Conservation (phyloP, 2,888 invertebrate genomes). For the Phortica magna region DNA sequence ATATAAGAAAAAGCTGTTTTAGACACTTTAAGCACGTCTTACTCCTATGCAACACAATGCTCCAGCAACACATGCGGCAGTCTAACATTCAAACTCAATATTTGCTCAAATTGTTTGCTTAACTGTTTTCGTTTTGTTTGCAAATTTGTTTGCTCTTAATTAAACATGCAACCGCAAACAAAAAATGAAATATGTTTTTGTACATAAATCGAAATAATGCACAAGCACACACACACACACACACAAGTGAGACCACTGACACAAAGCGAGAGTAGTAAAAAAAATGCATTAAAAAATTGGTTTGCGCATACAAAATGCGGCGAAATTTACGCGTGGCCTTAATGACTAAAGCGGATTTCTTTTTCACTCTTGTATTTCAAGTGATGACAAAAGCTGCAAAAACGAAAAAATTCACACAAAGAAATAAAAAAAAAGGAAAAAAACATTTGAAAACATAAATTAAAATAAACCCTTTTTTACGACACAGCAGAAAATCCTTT, state of each 20-base stretch:
- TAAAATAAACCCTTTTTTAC: slow-evolving; percentile 56
- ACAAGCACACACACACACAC: neutral
- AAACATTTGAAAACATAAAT: slow-evolving; percentile 58
- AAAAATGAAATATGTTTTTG: neutral
- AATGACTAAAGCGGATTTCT: slow-evolving; percentile 63
- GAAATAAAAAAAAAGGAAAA: neutral
- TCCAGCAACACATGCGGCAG: too few relatives aligned
- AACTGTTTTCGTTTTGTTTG: too few relatives aligned
- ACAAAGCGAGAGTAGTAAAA: neutral
- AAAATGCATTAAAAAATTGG: slow-evolving; percentile 1
- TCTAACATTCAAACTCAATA: too few relatives aligned
- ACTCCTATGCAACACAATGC: too few relatives aligned
- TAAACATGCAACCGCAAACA: neutral
- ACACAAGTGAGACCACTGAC: neutral
- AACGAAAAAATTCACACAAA: too few relatives aligned
- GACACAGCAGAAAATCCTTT: neutral
- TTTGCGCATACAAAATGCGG: neutral
- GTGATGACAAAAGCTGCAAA: neutral
- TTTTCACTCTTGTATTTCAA: slow-evolving; percentile 21
- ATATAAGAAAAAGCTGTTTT: too few relatives aligned
- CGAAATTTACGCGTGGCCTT: slow-evolving; percentile 37
- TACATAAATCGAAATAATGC: neutral
- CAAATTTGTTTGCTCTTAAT: neutral
- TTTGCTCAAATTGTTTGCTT: too few relatives aligned
- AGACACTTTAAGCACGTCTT: too few relatives aligned